A percentile compares a stretch with the other conserved stretches of the same genome.
Evolutionary conservation across 2,888 invertebrate species (phyloP).

Genomic region (Macrophya alboannulata): DNA sequence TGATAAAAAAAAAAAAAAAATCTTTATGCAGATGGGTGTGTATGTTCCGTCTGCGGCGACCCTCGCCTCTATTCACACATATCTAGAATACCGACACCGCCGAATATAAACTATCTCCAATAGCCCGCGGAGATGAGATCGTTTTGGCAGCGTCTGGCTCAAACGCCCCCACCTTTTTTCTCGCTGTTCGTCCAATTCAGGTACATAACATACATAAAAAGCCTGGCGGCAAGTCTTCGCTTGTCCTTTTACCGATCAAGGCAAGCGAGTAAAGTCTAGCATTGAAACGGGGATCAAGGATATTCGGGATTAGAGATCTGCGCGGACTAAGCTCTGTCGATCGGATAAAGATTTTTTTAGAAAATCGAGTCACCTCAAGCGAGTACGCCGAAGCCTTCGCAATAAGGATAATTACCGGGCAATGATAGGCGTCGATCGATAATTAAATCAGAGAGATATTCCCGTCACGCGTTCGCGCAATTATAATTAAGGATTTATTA

Average conservation of each 20-base stretch:
- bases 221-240: background rate
- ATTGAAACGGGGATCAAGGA: background rate
- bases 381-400: background rate
- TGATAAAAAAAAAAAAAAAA: conserved; percentile 74
- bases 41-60: conserved; percentile 24
- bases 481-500: conserved; percentile 80
- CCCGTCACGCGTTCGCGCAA: conserved; percentile 79
- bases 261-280: background rate
- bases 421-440: conserved; percentile 74
- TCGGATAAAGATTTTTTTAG: background rate
- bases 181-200: conserved; percentile 17
- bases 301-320: background rate
- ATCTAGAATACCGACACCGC: conserved; percentile 14
- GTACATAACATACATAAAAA: background rate
- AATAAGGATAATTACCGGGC: conserved; percentile 55
- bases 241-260: conserved; percentile 27
- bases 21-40: conserved; percentile 57
- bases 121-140: conserved; percentile 49
- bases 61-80: conserved; percentile 42
- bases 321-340: background rate
- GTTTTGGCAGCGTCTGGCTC: conserved; percentile 37
- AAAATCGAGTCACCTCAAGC: conserved; percentile 19
- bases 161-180: conserved; percentile 30
- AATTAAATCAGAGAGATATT: conserved; percentile 79
- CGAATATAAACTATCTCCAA: conserved; percentile 40